These are phyloP conservation scores for Ispidina lecontei DNA, from an alignment of 2,797 vertebrate genomes.

Conservation along the genomic window DNA sequence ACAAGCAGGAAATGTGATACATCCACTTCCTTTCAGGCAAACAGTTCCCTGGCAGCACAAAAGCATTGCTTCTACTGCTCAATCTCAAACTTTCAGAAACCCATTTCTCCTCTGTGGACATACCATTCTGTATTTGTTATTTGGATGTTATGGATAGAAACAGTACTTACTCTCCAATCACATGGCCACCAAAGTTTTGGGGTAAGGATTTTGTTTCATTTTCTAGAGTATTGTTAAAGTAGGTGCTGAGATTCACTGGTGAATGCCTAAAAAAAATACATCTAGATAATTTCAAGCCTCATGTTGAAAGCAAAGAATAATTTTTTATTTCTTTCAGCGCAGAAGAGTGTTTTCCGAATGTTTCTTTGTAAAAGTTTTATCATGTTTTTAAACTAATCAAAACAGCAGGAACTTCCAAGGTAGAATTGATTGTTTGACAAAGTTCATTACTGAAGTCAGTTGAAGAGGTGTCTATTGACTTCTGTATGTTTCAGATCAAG, in stretches of 20 bases:
- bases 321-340: not conserved
- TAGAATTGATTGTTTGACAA: conserved; percentile 15
- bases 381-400: not conserved
- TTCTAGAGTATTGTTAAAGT: not conserved
- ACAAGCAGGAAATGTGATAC: conserved; percentile 96
- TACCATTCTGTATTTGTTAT: conserved; percentile 62
- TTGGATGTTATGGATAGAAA: conserved; percentile 89
- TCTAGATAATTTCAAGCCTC: not conserved
- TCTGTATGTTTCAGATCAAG: not conserved
- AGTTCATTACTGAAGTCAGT: not conserved
- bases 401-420: not conserved
- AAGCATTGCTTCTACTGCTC: conserved; percentile 61
- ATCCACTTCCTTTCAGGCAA: conserved; percentile 92
- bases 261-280: not conserved
- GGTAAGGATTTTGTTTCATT: conserved; percentile 83
- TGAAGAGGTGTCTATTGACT: conserved; percentile 4
- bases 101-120: conserved; percentile 54
- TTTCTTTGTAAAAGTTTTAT: not conserved
- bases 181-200: conserved; percentile 87
- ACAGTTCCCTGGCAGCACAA: conserved; percentile 73
- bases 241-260: not conserved
- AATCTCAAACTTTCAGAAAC: conserved; percentile 62
- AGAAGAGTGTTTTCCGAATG: not conserved
- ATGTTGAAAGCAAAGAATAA: not conserved
- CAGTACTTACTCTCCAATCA: conserved; percentile 77